Conservation (phyloP, 1,140 invertebrate species). For the Pseudoatta argentina region DNA sequence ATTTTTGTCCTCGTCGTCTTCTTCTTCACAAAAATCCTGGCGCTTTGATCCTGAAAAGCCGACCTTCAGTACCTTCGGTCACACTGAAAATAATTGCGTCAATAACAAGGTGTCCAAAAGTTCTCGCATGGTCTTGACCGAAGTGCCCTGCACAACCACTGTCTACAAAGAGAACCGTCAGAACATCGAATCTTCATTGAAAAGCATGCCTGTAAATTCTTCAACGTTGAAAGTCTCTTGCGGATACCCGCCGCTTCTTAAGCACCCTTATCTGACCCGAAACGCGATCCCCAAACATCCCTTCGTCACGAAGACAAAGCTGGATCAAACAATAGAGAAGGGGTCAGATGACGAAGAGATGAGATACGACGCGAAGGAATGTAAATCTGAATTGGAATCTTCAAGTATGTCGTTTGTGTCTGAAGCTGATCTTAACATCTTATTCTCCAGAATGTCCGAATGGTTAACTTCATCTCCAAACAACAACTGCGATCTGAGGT, state of each 20-base stretch:
- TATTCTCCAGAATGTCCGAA: neutral
- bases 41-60: neutral
- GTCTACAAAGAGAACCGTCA: neutral
- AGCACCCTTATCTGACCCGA: constrained; percentile 3
- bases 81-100: neutral
- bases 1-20: constrained; percentile 64
- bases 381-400: neutral
- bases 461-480: neutral
- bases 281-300: constrained; percentile 68
- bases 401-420: neutral
- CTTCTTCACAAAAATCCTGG: neutral
- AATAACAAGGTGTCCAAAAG: neutral
- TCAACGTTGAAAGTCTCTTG: neutral
- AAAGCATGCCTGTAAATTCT: neutral
- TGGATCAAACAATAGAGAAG: neutral
- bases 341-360: neutral
- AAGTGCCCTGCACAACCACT: constrained; percentile 64
- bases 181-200: neutral
- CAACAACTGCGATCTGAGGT: neutral
- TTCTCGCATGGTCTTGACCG: constrained; percentile 66
- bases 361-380: neutral
- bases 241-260: neutral
- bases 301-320: constrained; percentile 50
- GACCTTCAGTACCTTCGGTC: neutral
- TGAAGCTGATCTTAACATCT: neutral